These are phyloP conservation scores for Venturia canescens DNA, from an alignment of 1,140 invertebrate genomes.

Conservation along the genomic window DNA sequence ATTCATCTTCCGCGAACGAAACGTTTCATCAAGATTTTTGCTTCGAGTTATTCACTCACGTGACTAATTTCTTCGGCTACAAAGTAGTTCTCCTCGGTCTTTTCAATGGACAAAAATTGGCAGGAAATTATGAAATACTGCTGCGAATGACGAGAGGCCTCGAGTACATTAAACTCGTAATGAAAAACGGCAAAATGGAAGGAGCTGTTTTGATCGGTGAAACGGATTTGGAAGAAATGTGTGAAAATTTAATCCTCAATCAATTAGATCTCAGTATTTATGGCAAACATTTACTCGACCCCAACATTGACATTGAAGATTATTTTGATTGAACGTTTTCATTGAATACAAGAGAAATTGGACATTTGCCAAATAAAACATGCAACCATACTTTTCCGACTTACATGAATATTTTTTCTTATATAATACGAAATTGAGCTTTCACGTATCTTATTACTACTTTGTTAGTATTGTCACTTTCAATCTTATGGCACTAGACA, in stretches of 20 bases:
- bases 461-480: neutral
- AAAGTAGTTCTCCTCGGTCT: conserved; percentile 96
- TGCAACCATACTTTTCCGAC: neutral
- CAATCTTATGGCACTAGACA: neutral
- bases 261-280: conserved; percentile 92
- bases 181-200: conserved; percentile 90
- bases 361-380: conserved; percentile 21
- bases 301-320: conserved; percentile 98
- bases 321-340: conserved; percentile 96
- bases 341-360: conserved; percentile 14
- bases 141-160: conserved; percentile 88
- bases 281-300: conserved; percentile 96
- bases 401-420: neutral
- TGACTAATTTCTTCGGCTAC: conserved; percentile 96
- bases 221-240: conserved; percentile 98
- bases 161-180: conserved; percentile 95
- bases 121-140: conserved; percentile 90
- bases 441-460: neutral
- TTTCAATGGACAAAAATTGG: conserved; percentile 95
- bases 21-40: conserved; percentile 91
- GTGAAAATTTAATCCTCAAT: conserved; percentile 98
- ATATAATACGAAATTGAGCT: neutral
- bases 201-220: conserved; percentile 98
- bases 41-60: conserved; percentile 98
- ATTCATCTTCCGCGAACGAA: conserved; percentile 80